These are phyloP conservation scores for Loripinus fragilis DNA, from an alignment of 2,888 invertebrate genomes.

Conservation along the genomic window DNA sequence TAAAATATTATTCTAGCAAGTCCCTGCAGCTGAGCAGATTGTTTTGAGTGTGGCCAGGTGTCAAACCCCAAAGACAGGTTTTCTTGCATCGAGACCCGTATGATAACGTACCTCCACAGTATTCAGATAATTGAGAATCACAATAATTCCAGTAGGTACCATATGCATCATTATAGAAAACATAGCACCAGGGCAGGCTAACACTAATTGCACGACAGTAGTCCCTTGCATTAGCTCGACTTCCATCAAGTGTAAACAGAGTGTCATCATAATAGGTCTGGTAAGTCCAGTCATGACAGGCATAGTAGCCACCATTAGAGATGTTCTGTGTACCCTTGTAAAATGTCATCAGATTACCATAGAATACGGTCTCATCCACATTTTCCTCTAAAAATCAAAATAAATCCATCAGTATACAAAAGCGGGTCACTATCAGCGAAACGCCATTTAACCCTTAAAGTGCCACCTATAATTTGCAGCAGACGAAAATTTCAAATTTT, in stretches of 20 bases:
- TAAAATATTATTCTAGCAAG: no score
- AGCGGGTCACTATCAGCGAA: no score
- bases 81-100: no score
- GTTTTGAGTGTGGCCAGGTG: no score
- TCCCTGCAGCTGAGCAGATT: no score
- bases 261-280: background rate
- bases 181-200: background rate
- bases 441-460: no score
- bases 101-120: constrained; percentile 6
- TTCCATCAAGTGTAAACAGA: background rate
- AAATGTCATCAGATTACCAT: background rate
- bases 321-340: background rate
- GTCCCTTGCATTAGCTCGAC: background rate
- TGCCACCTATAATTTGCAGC: no score
- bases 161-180: background rate
- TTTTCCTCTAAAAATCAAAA: background rate
- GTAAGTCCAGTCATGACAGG: background rate
- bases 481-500: no score
- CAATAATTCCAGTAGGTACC: background rate
- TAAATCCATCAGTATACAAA: no score
- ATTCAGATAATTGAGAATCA: background rate
- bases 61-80: no score
- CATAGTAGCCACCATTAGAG: background rate
- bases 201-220: background rate
- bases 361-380: background rate